phyloP scores from a whole-genome alignment of 2,888 invertebrate species.

The Sialis fuliginosa region DNA sequence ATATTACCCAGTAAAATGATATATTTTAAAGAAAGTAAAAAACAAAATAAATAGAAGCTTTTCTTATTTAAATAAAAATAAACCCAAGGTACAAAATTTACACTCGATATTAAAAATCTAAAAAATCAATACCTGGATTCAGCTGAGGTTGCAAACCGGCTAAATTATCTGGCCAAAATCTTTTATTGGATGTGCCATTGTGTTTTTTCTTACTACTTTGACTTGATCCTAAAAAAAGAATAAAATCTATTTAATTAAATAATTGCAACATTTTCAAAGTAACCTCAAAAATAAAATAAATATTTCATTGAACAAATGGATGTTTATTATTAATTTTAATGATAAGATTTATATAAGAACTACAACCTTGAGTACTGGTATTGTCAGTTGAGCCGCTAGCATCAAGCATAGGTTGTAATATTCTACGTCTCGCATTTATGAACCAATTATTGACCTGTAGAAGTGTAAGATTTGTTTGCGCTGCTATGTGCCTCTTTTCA shows the following conservation, averaged over 20 bases:
- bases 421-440: conserved; percentile 81
- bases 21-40: too few species aligned
- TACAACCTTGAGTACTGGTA: conserved; percentile 3
- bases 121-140: conserved; percentile 30
- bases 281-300: not conserved
- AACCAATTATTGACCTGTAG: conserved; percentile 89
- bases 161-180: conserved; percentile 60
- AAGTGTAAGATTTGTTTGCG: conserved; percentile 73
- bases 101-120: not conserved
- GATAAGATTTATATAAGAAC: conserved; percentile 4
- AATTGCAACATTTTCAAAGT: too few species aligned
- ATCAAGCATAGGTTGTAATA: conserved; percentile 85
- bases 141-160: conserved; percentile 39
- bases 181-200: conserved; percentile 42
- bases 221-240: conserved; percentile 4
- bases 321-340: too few species aligned
- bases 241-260: too few species aligned
- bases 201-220: conserved; percentile 27
- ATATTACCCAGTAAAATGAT: too few species aligned
- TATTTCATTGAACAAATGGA: too few species aligned
- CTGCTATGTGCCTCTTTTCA: conserved; percentile 77
- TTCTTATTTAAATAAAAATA: too few species aligned
- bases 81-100: too few species aligned
- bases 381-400: conserved; percentile 31
- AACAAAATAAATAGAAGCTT: too few species aligned